phyloP scores from a whole-genome alignment of 2,888 invertebrate genomes.

The Leptopilina drosophilae region DNA sequence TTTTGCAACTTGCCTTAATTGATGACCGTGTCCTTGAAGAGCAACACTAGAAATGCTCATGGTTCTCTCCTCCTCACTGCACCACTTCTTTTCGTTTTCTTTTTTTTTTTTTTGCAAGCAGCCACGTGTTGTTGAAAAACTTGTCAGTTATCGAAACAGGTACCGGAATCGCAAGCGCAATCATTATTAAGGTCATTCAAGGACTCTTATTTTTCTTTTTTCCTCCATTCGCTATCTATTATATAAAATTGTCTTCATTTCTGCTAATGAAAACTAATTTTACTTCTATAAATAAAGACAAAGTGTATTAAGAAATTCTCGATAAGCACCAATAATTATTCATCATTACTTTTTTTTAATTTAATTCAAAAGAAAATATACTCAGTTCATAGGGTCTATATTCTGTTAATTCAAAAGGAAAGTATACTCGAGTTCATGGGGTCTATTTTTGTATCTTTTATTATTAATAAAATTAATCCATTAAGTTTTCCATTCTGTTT shows the following conservation, averaged over 20 bases:
- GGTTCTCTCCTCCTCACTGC: neutral
- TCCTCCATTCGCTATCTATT: conserved; percentile 7
- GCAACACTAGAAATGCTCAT: neutral
- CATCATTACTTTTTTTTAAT: too few relatives aligned
- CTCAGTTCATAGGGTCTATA: too few relatives aligned
- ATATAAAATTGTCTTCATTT: neutral
- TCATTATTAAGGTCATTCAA: conserved; percentile 19
- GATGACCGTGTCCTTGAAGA: neutral
- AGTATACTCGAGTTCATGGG: too few relatives aligned
- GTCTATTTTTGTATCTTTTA: too few relatives aligned
- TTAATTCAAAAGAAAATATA: too few relatives aligned
- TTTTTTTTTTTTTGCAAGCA: neutral
- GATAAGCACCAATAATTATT: neutral
- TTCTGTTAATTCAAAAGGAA: too few relatives aligned
- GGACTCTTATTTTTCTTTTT: conserved; percentile 4
- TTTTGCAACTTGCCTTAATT: neutral
- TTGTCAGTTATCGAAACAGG: conserved; percentile 17
- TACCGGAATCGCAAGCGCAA: conserved; percentile 25
- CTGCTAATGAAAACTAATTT: neutral
- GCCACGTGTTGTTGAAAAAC: conserved; percentile 31
- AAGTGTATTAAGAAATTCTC: neutral
- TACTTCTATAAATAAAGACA: neutral
- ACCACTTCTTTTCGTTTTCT: neutral
- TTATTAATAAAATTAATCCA: too few relatives aligned
- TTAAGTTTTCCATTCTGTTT: too few relatives aligned